These are phyloP conservation scores for Hephaestus fuliginosus DNA, from an alignment of 2,797 vertebrate genomes.

Conservation along the genomic window DNA sequence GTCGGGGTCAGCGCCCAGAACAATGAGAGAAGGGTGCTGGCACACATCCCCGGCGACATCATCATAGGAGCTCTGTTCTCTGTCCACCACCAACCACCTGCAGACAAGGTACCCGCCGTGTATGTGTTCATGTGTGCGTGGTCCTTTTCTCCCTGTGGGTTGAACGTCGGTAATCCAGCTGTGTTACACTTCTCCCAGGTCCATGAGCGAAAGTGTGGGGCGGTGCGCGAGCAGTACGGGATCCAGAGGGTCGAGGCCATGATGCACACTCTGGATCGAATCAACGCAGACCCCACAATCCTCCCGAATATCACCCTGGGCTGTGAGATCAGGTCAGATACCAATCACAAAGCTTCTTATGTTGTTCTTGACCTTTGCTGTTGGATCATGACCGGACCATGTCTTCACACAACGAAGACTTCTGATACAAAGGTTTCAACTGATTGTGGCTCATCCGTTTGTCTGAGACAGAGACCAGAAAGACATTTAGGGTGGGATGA, in stretches of 20 bases:
- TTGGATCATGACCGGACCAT: background rate
- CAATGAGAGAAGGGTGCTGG: conserved; percentile 94
- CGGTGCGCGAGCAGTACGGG: conserved; percentile 96
- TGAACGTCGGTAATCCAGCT: conserved; percentile 17
- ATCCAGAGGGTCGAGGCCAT: conserved; percentile 99
- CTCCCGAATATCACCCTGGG: conserved; percentile 96
- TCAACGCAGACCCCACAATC: conserved; percentile 92
- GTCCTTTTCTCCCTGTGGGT: background rate
- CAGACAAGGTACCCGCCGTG: conserved; percentile 88
- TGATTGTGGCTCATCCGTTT: background rate
- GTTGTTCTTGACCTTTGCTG: background rate
- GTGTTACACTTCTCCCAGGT: conserved; percentile 77
- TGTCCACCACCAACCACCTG: conserved; percentile 97
- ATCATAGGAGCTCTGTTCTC: conserved; percentile 98
- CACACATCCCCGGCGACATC: conserved; percentile 96
- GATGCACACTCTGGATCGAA: conserved; percentile 96
- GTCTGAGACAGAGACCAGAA: background rate
- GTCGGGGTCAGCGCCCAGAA: conserved; percentile 88
- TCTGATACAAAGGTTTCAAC: background rate
- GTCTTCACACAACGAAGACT: background rate
- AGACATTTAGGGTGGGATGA: background rate
- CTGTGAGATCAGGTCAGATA: conserved; percentile 92
- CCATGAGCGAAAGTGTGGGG: conserved; percentile 97
- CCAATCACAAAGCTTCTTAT: background rate
- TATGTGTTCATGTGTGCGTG: background rate